phyloP scores from a whole-genome alignment of 2,113 vertebrate genomes.

The Scomber scombrus region DNA sequence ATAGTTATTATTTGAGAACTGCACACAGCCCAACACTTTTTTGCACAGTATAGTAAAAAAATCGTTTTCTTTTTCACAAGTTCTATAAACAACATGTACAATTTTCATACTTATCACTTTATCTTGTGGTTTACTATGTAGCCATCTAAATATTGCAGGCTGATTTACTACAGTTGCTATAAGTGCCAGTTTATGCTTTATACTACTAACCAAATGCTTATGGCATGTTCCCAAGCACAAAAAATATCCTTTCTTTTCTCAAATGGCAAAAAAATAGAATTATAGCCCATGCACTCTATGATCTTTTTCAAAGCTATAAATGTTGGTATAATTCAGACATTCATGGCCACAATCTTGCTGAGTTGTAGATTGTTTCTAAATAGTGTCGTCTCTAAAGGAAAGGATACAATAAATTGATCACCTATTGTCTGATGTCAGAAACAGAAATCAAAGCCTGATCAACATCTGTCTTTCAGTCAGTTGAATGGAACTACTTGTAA shows the following conservation, averaged over 20 bases:
- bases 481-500: neutral
- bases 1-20: slow-evolving; percentile 37
- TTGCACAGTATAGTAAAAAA: slow-evolving; percentile 9
- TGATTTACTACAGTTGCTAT: slow-evolving; percentile 18
- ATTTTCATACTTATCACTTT: neutral
- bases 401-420: slow-evolving; percentile 4
- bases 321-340: neutral
- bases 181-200: slow-evolving; percentile 17
- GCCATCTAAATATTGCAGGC: slow-evolving; percentile 2
- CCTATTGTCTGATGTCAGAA: neutral
- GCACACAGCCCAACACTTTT: neutral
- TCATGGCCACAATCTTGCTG: neutral
- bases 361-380: neutral
- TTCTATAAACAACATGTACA: neutral
- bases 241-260: neutral
- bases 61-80: neutral
- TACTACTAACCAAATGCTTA: slow-evolving; percentile 12
- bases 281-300: neutral
- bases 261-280: neutral
- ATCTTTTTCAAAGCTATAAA: neutral
- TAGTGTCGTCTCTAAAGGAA: slow-evolving; percentile 1
- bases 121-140: slow-evolving; percentile 14
- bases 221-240: neutral
- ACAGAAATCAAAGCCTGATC: too few species aligned
- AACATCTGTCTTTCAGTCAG: slow-evolving; percentile 1